A percentile compares a stretch with the other conserved stretches of the same genome.
These are phyloP conservation scores for Cephalopachus bancanus DNA, from an alignment of 2,797 vertebrate species.

Conservation along the genomic window DNA sequence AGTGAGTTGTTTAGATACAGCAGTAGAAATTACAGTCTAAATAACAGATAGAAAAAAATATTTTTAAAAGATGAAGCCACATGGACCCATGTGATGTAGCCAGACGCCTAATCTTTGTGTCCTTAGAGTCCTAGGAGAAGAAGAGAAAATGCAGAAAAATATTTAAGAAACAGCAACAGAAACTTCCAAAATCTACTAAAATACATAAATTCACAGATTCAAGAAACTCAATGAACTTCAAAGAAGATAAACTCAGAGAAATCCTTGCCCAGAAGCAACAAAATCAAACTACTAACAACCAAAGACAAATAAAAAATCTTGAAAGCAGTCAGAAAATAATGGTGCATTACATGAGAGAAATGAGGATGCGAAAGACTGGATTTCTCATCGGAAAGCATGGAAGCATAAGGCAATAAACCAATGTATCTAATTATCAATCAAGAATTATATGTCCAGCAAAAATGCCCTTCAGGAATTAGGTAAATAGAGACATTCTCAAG, in stretches of 20 bases:
- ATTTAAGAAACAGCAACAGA: not conserved
- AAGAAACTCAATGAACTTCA: not conserved
- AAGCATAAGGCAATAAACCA: rapidly evolving
- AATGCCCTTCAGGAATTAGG: not conserved
- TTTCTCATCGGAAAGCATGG: not conserved
- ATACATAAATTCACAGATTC: not conserved
- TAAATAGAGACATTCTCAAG: not conserved
- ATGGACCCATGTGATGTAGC: not conserved
- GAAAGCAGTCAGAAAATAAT: not conserved
- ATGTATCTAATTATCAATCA: not conserved
- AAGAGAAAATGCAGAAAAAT: not conserved
- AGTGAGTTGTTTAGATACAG: no score
- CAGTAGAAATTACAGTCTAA: not conserved
- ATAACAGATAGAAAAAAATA: not conserved
- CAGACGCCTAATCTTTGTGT: not conserved
- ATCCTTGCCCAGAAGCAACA: not conserved
- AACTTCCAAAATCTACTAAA: not conserved
- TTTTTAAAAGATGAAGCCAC: not conserved
- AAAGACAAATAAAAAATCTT: not conserved
- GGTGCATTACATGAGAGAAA: rapidly evolving
- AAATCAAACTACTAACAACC: not conserved
- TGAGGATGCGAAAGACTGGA: rapidly evolving
- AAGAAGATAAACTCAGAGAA: not conserved
- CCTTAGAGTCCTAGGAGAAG: not conserved
- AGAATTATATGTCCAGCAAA: not conserved